Evolutionary conservation across 2,888 invertebrate species (phyloP).

Genomic region (Pollenia amentaria): DNA sequence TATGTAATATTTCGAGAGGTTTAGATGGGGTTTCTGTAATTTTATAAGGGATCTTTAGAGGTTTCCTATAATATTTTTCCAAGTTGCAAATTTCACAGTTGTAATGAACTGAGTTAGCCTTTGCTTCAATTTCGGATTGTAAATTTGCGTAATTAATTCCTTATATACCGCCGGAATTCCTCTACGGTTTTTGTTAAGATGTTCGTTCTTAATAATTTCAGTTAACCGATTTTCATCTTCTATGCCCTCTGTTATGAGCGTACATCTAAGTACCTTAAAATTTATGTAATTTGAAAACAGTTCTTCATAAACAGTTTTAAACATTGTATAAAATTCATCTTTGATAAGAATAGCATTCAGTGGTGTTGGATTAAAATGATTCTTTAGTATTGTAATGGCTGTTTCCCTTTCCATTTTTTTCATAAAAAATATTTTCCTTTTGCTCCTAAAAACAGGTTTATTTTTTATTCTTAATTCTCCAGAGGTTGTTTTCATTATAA

Average conservation of each 20-base stretch:
- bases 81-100: too few species aligned
- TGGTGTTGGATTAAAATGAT: background rate
- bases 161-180: too few species aligned
- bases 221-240: too few species aligned
- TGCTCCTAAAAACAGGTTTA: background rate
- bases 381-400: background rate
- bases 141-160: background rate
- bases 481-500: constrained; percentile 28
- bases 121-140: constrained; percentile 7
- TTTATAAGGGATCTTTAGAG: constrained; percentile 25
- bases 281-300: too few species aligned
- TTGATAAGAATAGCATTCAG: too few species aligned
- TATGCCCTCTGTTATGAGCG: too few species aligned
- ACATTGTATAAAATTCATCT: too few species aligned
- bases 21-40: constrained; percentile 16
- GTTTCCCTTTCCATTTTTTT: background rate
- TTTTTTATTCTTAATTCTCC: background rate
- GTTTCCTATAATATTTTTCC: constrained; percentile 23
- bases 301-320: too few species aligned
- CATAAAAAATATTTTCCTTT: background rate
- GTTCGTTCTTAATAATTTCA: background rate
- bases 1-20: too few species aligned
- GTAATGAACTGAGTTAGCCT: background rate
- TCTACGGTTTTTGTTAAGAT: too few species aligned
- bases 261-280: too few species aligned